Conservation (phyloP, 2,888 invertebrate species). For the Bembecia ichneumoniformis region DNA sequence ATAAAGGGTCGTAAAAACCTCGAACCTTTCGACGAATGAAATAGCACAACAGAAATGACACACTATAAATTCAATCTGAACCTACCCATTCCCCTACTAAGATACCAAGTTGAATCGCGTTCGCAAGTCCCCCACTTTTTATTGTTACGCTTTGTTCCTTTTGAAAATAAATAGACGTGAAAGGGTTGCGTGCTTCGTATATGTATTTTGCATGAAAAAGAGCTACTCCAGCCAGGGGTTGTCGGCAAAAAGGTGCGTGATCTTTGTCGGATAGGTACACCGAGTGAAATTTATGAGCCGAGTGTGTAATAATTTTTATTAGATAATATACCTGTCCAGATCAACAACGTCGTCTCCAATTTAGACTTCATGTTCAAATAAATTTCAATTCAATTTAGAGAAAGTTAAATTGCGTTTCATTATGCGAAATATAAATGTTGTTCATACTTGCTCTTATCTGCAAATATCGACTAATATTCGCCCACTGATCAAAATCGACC, state of each 20-base stretch:
- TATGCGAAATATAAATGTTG: too few species aligned
- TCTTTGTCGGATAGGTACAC: slow-evolving; percentile 7
- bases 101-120: slow-evolving; percentile 3
- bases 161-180: slow-evolving; percentile 8
- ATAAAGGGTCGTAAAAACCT: not conserved
- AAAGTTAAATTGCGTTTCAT: too few species aligned
- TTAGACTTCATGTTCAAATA: too few species aligned
- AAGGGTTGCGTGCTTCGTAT: slow-evolving; percentile 9
- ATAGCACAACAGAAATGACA: slow-evolving; percentile 1
- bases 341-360: not conserved
- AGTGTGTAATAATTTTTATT: slow-evolving; percentile 8
- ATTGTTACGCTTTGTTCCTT: slow-evolving; percentile 9
- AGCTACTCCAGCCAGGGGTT: slow-evolving; percentile 4
- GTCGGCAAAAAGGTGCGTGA: slow-evolving; percentile 11
- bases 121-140: slow-evolving; percentile 6
- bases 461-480: too few species aligned
- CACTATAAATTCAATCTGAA: slow-evolving; percentile 2
- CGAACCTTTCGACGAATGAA: not conserved
- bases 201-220: slow-evolving; percentile 11
- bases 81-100: not conserved
- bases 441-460: too few species aligned
- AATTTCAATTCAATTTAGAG: too few species aligned
- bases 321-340: slow-evolving; percentile 2
- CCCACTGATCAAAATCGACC: too few species aligned
- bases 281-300: slow-evolving; percentile 7